phyloP scores from a whole-genome alignment of 2,113 vertebrate genomes.

The Catharus fuscescens region DNA sequence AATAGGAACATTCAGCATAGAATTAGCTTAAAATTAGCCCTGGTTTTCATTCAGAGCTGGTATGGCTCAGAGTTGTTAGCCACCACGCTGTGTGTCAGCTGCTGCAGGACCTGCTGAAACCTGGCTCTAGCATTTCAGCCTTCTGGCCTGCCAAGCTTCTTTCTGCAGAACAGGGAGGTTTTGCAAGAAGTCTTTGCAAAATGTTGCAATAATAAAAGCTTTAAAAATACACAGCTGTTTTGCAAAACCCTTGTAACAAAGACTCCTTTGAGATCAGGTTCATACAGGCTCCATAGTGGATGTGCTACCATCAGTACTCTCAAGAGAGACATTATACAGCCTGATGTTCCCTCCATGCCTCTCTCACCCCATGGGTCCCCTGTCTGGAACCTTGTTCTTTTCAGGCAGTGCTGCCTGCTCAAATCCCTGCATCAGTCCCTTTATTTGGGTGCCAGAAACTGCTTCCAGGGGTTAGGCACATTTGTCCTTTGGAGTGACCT shows the following conservation, averaged over 20 bases:
- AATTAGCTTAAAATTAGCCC: constrained; percentile 19
- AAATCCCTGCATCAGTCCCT: background rate
- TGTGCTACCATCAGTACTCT: constrained; percentile 18
- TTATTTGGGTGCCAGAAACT: background rate
- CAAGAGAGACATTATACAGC: constrained; percentile 44
- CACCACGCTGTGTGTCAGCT: background rate
- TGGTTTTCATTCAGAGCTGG: constrained; percentile 15
- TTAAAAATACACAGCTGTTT: constrained; percentile 53
- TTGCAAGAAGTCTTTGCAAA: constrained; percentile 59
- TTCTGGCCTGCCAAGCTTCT: constrained; percentile 15
- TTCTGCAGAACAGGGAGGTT: constrained; percentile 1
- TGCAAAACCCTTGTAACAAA: constrained; percentile 18
- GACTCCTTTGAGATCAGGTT: constrained; percentile 35
- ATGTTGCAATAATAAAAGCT: constrained; percentile 60
- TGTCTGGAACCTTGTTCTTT: constrained; percentile 5
- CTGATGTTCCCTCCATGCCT: background rate
- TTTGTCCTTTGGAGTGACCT: background rate
- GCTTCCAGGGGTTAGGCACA: background rate
- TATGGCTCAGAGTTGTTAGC: background rate
- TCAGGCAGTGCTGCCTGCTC: background rate
- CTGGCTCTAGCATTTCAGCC: background rate
- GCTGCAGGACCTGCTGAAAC: constrained; percentile 35
- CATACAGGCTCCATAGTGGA: background rate
- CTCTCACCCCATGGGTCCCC: background rate
- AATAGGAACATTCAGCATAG: background rate